Evolutionary conservation across 2,113 vertebrate genomes (phyloP), one percentile per base, ranked within the genome.

Genomic region (Dipodomys ordii): DNA sequence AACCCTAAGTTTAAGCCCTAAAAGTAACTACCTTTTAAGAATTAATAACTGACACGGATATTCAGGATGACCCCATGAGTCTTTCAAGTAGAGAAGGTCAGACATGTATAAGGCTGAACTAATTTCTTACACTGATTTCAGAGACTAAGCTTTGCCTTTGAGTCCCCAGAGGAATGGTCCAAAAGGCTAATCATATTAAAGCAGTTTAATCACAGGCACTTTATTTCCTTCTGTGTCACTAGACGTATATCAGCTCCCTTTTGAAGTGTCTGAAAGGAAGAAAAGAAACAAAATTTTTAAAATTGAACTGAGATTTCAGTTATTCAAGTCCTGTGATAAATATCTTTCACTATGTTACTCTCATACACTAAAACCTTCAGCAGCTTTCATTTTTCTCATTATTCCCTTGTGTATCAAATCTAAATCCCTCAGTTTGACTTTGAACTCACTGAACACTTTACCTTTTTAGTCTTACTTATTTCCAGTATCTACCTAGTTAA

Each of bases 221-320:
- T 95, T 96, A 86, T 92, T 95, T 95, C 46, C 60, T 91, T 94
- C 65, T 96, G 16, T 94, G 90, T 93, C 91, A 20, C 94, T 95
- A 92, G 60, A 91, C 80, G 86, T 88, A 22, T 39, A 73, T 89
- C n/a, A 77, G 1, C 20, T 88, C 25, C 69, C 84, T 94, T 96
- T 84, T 92, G 71, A 93, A 82, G 81, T 91, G 0, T 85, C 65
- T 87, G 68, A 96, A 95, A 92, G 74, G 71, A 92, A 96, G 92
- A 91, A 96, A 84, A 85, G 83, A 92, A 96, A 86, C 30, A 92
- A 92, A 92, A 27, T 91, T 92, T 94, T 35, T 23, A 83, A 88
- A 94, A 94, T 95, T 92, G 87, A 92, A 93, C 80, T 78, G 73
- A 91, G 94, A 86, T 96, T 93, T 85, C 60, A 76, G 80, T 89